Evolutionary conservation across 2,113 vertebrate species (phyloP), one percentile per base, ranked within the genome.

Genomic region (Piprites chloris): DNA sequence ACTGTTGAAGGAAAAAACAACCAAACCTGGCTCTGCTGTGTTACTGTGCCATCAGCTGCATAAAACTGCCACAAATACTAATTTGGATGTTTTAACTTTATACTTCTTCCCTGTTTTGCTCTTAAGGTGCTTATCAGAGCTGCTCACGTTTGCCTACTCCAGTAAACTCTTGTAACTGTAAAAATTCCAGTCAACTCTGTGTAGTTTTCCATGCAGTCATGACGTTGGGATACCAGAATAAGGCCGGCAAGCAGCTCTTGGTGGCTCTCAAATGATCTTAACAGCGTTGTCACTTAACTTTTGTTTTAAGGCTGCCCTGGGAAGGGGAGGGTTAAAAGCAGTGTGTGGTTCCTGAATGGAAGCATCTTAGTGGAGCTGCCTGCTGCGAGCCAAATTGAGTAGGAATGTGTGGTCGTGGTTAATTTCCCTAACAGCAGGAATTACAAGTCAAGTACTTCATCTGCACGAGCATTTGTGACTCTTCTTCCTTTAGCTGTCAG

Each of bases 361-460:
- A 77, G 69, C 81, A 59, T 95, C 95, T 92, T 94, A 12, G 39
- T 80, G 33, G 46, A 73, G 56, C 65, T 90, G 65, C 97, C 90
- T 92, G 95, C 97, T 97, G 97, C 77, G 98, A 96, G 46, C 58
- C 46, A 95, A 97, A 94, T 94, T 94, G 81, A 50, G 84, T 93
- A 94, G 91, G 91, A 97, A 97, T 98, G 97, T 94, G 95, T 92
- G 96, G 93, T 96, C 93, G 79, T 46, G 16, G 75, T 77, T 97
- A 93, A 98, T 98, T 97, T 97, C 91, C 93, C 81, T 97, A 98
- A 94, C 97, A 97, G 98, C 96, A 71, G 97, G 97, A 80, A 52
- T 74, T 78, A 26, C 61, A 82, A 93, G 94, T 85, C 42, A 86
- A 90, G 52, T 61, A 59, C 77, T 92, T 92, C 21, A 75, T 79